Percentiles rank a stretch among this genome's conserved stretches.
Evolutionary conservation across 2,113 vertebrate genomes (phyloP).

Genomic region (Lycocorax pyrrhopterus): DNA sequence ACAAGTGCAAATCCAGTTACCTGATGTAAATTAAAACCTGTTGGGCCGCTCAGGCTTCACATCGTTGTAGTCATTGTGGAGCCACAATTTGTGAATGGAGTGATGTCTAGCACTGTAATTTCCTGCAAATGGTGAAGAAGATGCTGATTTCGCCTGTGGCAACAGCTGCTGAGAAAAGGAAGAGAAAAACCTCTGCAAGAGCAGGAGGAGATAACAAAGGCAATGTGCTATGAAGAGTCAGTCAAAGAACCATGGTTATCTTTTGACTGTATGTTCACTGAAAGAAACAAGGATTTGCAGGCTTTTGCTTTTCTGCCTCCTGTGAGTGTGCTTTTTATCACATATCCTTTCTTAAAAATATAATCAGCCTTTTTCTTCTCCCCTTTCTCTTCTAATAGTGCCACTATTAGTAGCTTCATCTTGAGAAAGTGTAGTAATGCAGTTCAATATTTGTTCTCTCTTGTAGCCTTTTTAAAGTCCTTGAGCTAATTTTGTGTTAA

Average conservation of each 20-base stretch:
- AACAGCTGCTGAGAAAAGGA: slow-evolving; percentile 17
- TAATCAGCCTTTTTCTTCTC: not conserved
- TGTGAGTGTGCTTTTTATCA: not conserved
- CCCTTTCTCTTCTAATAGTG: not conserved
- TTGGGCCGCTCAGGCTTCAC: not conserved
- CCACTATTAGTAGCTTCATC: not conserved
- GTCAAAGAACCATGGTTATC: not conserved
- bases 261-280: not conserved
- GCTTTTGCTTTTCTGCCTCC: not conserved
- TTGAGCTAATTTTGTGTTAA: not conserved
- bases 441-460: not conserved
- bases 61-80: slow-evolving; percentile 31
- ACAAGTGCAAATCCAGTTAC: slow-evolving; percentile 47
- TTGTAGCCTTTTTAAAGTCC: not conserved
- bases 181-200: not conserved
- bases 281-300: not conserved
- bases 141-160: slow-evolving; percentile 7
- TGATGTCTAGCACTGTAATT: not conserved
- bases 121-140: slow-evolving; percentile 10
- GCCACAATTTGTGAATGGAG: slow-evolving; percentile 33
- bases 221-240: not conserved
- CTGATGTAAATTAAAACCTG: slow-evolving; percentile 56
- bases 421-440: not conserved
- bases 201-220: not conserved
- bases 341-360: not conserved